These are phyloP conservation scores for Sericinus montela DNA, from an alignment of 2,888 invertebrate species.

Conservation along the genomic window DNA sequence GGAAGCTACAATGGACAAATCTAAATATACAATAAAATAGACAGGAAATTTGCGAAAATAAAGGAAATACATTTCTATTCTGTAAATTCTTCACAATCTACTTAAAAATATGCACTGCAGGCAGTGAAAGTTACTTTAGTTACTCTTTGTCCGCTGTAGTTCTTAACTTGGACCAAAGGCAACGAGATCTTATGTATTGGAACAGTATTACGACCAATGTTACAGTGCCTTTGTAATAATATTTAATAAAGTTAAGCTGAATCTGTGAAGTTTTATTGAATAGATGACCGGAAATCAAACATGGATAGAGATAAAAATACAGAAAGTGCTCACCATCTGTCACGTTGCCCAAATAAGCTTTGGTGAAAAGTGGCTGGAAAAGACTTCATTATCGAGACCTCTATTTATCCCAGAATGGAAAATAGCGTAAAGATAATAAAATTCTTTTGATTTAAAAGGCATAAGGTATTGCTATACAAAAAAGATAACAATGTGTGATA, in stretches of 20 bases:
- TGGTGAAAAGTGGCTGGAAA: too few relatives aligned
- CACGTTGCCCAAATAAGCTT: too few relatives aligned
- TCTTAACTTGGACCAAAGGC: constrained; percentile 14
- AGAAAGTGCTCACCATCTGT: too few relatives aligned
- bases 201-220: constrained; percentile 54
- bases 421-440: too few relatives aligned
- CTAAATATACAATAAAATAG: background rate
- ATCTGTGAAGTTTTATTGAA: constrained; percentile 25
- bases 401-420: too few relatives aligned
- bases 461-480: too few relatives aligned
- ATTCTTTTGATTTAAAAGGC: too few relatives aligned
- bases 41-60: background rate
- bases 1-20: constrained; percentile 3
- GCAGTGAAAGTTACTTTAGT: background rate
- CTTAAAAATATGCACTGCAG: constrained; percentile 7
- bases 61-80: background rate
- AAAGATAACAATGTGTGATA: too few relatives aligned
- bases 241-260: constrained; percentile 56
- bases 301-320: too few relatives aligned
- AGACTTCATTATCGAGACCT: too few relatives aligned
- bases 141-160: constrained; percentile 1
- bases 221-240: constrained; percentile 68
- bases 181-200: constrained; percentile 25
- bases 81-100: background rate
- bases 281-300: background rate